Base-by-base conservation (phyloP, 2,888 invertebrate species). In the Agriopis marginaria region DNA sequence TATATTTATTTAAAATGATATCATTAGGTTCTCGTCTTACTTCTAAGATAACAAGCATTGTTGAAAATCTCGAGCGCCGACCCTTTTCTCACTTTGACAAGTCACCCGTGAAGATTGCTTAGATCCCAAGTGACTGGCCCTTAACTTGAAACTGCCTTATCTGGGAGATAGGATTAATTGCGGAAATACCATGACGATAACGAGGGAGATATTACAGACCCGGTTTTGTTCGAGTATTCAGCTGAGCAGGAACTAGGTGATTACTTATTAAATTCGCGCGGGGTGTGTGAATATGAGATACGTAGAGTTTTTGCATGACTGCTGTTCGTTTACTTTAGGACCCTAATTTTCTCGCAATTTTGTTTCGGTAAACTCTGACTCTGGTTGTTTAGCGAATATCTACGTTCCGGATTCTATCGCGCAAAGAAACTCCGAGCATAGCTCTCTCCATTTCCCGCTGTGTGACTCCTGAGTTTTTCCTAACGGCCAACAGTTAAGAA, bases 21-120 rank as follows among this genome's bases (percentile, higher is more conserved):
- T 92, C 93, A 92, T 93, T 92, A 91, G 86, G 85, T 90, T 90
- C 89, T 90, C 89, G 87, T 87, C 89, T 89, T 89, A 88, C 89
- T 92, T 92, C 87, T 91, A 88, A 91, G 93, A 92, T 93, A 94
- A 93, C 93, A 92, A 92, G 93, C 92, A 93, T 93, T 94, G 93
- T 94, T 93, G 93, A 93, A 91, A 92, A 89, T 92, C 92, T 91
- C 86, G 89, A 91, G 92, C 84, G 88, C 89, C 89, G 92, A 92
- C 93, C 93, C 92, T 93, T 88, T 92, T 89, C 90, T 88, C 88
- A 86, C 93, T 94, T 94, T 94, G 93, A 93, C 92, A 91, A 93
- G 91, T 93, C 92, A 92, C 88, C 91, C 93, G 93, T 93, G 89
- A 93, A 93, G 93, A 93, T 94, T 93, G 93, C 93, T 92, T 92